Evolutionary conservation across 2,888 invertebrate genomes (phyloP), one percentile per base, ranked within the genome.

Genomic region (Leptinotarsa peninsularis): DNA sequence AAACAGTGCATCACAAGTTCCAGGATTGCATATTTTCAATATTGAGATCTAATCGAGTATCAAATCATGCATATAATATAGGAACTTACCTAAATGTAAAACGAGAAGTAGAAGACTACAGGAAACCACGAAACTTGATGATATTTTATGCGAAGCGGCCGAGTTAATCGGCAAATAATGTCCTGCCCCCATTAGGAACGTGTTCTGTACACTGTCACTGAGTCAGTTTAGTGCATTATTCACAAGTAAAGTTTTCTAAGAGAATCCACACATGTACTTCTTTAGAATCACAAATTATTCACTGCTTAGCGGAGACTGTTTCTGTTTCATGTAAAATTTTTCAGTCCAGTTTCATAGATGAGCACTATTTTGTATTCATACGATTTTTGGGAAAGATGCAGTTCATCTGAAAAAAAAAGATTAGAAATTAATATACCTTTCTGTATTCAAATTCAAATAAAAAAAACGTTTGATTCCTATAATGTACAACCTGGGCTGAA

Each of bases 161-260:
- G 79, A 77, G 67, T 73, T 79, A 77, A 79, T 79, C 79, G 79
- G 79, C 79, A 73, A 79, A 73, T 75, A 78, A 72, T 76, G 76
- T 76, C 73, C 73, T 75, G 75, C 75, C 73, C 73, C 76, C 79
- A 79, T 79, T 77, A 77, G 74, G 67, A 67, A 75, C 27, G 68
- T 74, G 70, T 75, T 79, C 58, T 14, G 67, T 33, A 33, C 33
- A n/a, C n/a, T 17, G 3, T 7, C 27, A 33, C 33, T 72, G 74
- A 68, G 75, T 76, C 77, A 76, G 75, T 75, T 79, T 76, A 79
- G 77, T 79, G 75, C 78, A 79, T 79, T 76, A 77, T 76, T 79
- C 76, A 79, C 78, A 74, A 75, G 76, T 76, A 75, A 67, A 73
- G 73, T 79, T 54, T 71, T 77, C 63, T 76, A 49, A 66, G 72